Base-by-base conservation (phyloP, 2,888 invertebrate genomes). In the Nomada fucata region DNA sequence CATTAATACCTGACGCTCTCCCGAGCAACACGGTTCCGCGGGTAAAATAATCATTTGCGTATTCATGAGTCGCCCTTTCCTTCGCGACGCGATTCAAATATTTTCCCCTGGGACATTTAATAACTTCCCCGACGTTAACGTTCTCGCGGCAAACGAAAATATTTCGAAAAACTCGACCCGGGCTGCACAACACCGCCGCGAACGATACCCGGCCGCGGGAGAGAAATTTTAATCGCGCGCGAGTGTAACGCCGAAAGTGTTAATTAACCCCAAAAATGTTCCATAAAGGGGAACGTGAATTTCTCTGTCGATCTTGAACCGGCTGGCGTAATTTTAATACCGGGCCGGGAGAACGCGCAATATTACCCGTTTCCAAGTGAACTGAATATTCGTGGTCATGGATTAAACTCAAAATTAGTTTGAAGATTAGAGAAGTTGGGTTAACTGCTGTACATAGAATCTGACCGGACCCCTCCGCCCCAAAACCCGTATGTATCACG, bases 401-500 rank as follows among this genome's bases (percentile, higher is more conserved):
- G 87, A 88, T 90, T 89, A 90, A 90, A 89, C 89, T 90, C 90
- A 85, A 90, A 90, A 90, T 90, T 90, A 90, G 90, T 90, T 91
- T 89, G 89, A 89, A 91, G 91, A 90, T 90, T 90, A 90, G 88
- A 72, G 82, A 90, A 90, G 90, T 90, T 90, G 81, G 84, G 82
- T 90, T 89, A 89, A 90, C 87, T 84, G 83, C 78, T 70, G 82
- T 76, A 76, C 82, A 79, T 78, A 68, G 82, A 60, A 76, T 77
- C 57, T 47, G 36, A 44, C 26, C 18, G 64, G 23, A 23, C 69
- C 60, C 76, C 29, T 60, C 68, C 47, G 70, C 77, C 26, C 26
- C 1, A 26, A 1, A 26, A 26, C 26, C 26, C 26, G 23, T 78
- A 79, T 87, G 83, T 84, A 86, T 85, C 72, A 83, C 55, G 75